Base-by-base conservation (phyloP, 2,888 invertebrate genomes). In the Rhamphomyia laevipes region DNA sequence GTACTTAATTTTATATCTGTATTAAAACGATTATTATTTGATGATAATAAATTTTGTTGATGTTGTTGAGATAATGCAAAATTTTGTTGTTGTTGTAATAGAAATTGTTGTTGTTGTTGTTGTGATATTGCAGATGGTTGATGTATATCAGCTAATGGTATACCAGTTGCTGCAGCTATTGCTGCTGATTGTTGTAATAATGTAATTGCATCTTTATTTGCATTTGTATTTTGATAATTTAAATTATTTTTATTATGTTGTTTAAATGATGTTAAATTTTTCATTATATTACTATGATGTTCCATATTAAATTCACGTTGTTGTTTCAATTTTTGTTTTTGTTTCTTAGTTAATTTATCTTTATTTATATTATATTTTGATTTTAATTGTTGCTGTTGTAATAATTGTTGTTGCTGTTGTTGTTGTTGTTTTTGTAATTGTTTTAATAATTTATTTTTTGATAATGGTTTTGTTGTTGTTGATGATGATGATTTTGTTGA, bases 1-100 rank as follows among this genome's bases (percentile, higher is more conserved):
- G 81, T 82, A 6, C 81, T 78, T 49, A 89, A 65, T 84, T 88
- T 63, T 9, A 60, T 51, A 35, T 61, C 62, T 5, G 51, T 4
- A 9, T 27, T 49, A 23, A 33, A 46, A 3, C 48, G 38, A 46
- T 21, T 33, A 30, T 12, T 40, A 12, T 45, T 15, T 40, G 47
- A 43, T 9, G 51, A 45, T 47, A 18, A 30, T 10, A 42, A 15
- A 16, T 35, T 17, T 11, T 17, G 33, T 18, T n/a, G 31, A 15
- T 30, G 12, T 13, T 21, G 11, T 1, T 50, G 50, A 4, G 45
- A 7, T 18, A n/a, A 16, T 12, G 27, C 47, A 50, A 42, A 12
- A 23, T 31, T n/a, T 41, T 42, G 38, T n/a, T 46, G 47, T 10
- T 30, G 41, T 15, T 47, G 4, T 41, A 10, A 15, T 31, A 15